These are phyloP conservation scores for Mareca strepera DNA, from an alignment of 2,797 vertebrate genomes.

Conservation along the genomic window DNA sequence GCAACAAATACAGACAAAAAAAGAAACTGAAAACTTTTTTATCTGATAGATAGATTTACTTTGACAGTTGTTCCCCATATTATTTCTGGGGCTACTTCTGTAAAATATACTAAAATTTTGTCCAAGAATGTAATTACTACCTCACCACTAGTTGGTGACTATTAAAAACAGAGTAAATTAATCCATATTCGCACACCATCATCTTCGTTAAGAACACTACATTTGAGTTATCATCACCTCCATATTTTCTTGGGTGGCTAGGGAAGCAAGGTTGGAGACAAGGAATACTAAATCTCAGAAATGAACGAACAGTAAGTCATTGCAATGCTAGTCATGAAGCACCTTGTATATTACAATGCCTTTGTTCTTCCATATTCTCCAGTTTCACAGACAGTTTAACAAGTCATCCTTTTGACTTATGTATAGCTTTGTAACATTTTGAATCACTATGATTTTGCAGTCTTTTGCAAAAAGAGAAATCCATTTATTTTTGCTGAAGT, in stretches of 20 bases:
- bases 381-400: background rate
- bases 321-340: no score
- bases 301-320: background rate
- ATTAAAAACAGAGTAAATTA: background rate
- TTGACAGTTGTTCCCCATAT: background rate
- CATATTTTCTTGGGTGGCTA: background rate
- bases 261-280: background rate
- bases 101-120: background rate
- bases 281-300: background rate
- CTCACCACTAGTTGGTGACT: background rate
- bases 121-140: background rate
- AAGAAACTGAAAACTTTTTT: background rate
- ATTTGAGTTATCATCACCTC: background rate
- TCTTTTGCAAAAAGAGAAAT: no score
- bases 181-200: background rate
- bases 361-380: background rate
- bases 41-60: background rate
- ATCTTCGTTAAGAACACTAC: background rate
- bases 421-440: background rate
- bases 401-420: background rate
- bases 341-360: background rate
- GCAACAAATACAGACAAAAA: background rate
- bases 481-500: no score
- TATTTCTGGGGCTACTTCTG: constrained; percentile 14
- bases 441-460: no score